Evolutionary conservation across 35 echinoderm and acorn worm genomes (phyloP).

Genomic region (Diadema setosum): DNA sequence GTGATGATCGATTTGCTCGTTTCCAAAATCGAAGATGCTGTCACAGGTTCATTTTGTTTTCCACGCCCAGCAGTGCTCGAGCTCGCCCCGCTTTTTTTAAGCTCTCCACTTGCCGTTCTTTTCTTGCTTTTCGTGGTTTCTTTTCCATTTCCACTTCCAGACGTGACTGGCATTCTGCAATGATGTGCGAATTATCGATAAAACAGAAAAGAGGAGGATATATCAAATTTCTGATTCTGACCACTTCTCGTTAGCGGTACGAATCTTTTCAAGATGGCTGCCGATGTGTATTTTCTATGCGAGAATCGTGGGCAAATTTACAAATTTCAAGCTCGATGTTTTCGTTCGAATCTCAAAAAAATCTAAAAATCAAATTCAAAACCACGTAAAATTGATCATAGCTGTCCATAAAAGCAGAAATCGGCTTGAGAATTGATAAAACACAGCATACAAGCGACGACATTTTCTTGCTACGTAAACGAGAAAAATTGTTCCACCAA

Average conservation of each 20-base stretch:
- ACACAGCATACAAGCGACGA: background rate
- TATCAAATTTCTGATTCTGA: background rate
- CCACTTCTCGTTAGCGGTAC: background rate
- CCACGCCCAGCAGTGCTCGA: conserved; percentile 16
- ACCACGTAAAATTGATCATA: too few species aligned
- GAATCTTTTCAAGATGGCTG: conserved; percentile 17
- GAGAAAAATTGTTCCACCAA: background rate
- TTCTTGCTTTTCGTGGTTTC: background rate
- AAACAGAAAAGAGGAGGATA: background rate
- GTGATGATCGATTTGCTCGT: background rate
- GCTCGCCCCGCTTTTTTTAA: background rate
- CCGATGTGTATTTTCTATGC: conserved; percentile 1
- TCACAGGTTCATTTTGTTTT: background rate
- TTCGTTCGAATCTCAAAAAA: too few species aligned
- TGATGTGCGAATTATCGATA: background rate
- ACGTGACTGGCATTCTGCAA: background rate
- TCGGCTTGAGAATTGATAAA: background rate
- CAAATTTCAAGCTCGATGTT: background rate
- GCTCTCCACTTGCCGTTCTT: background rate
- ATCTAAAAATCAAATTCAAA: too few species aligned
- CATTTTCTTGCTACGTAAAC: background rate
- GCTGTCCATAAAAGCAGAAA: background rate
- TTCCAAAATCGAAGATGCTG: background rate
- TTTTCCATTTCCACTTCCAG: background rate
- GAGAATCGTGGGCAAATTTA: background rate